Evolutionary conservation across 1,140 invertebrate species (phyloP), one percentile per base, ranked within the genome.

Genomic region (Bombus confusus): DNA sequence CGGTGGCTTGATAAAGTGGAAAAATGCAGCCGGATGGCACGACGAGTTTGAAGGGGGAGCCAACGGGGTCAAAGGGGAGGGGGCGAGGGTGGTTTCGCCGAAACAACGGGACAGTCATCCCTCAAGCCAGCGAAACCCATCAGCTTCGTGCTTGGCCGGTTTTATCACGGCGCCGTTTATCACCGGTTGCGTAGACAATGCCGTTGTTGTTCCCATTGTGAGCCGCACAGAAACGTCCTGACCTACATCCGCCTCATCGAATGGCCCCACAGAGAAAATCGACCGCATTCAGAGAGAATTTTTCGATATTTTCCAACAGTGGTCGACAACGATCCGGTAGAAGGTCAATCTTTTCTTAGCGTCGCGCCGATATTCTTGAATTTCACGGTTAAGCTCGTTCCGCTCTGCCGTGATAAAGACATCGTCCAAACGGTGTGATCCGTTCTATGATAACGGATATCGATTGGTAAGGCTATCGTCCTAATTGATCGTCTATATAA

Each of bases 81-180:
- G 57, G 37, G 15, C 22, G 52, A 71, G 79, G 82, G 79, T 52
- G 86, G 88, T 84, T 90, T 87, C 80, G 88, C 81, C 89, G 86
- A 90, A 90, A 90, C 89, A 90, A 90, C 88, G 83, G 83, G 69
- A 52, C 82, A 83, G 83, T 90, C 89, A 92, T 93, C 89, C 88
- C 88, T 93, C 92, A 92, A 92, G 85, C 83, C 86, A 79, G 84
- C 86, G 86, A 90, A 86, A 86, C 88, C 84, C 84, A 85, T 88
- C 88, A 88, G 87, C 77, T 86, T 83, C 89, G 88, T 92, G 90
- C 89, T 90, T 91, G 89, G 90, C 86, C 90, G 91, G 91, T 93
- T 93, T 93, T 93, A 93, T 93, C 92, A 91, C 86, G 81, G 80
- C 86, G 88, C 91, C 92, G 92, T 93, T 93, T 92, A 92, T 93